These are phyloP conservation scores for Alosa sapidissima DNA, from an alignment of 2,797 vertebrate genomes.

Conservation along the genomic window DNA sequence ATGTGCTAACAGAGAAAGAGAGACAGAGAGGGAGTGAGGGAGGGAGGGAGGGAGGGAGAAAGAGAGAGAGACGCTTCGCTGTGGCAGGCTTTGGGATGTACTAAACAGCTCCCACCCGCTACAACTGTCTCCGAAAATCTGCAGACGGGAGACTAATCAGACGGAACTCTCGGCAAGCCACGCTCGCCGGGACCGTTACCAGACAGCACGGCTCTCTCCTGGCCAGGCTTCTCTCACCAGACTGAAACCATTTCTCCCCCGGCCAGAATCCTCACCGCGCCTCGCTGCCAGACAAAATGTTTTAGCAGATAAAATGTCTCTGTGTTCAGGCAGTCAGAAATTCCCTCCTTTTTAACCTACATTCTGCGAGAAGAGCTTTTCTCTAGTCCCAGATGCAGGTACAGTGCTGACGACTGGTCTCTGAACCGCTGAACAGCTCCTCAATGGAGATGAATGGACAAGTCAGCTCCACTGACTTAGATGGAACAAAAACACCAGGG, in stretches of 20 bases:
- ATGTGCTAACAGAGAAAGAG: not conserved
- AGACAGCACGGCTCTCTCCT: not conserved
- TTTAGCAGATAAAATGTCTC: constrained; percentile 24
- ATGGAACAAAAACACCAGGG: not conserved
- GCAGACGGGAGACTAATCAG: constrained; percentile 16
- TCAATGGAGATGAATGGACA: constrained; percentile 1
- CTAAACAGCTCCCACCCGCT: not conserved
- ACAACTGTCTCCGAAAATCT: constrained; percentile 10
- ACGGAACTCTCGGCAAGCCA: not conserved
- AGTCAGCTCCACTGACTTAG: not conserved
- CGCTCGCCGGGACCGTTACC: not conserved
- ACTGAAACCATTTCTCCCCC: not conserved
- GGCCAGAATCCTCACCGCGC: not conserved
- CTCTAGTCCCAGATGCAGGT: not conserved
- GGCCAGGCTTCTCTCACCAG: not conserved
- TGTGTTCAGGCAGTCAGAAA: constrained; percentile 6
- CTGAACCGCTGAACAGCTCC: not conserved
- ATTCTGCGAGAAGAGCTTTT: not conserved
- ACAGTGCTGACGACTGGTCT: not conserved
- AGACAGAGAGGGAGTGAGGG: not conserved
- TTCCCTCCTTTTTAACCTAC: not conserved
- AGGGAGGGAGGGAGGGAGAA: not conserved
- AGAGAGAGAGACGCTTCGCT: not conserved
- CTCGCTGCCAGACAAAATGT: constrained; percentile 14
- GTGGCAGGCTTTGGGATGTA: not conserved